A percentile compares a stretch with the other conserved stretches of the same genome.
These are phyloP conservation scores for Bombycilla garrulus DNA, from an alignment of 2,113 vertebrate genomes.

Conservation along the genomic window DNA sequence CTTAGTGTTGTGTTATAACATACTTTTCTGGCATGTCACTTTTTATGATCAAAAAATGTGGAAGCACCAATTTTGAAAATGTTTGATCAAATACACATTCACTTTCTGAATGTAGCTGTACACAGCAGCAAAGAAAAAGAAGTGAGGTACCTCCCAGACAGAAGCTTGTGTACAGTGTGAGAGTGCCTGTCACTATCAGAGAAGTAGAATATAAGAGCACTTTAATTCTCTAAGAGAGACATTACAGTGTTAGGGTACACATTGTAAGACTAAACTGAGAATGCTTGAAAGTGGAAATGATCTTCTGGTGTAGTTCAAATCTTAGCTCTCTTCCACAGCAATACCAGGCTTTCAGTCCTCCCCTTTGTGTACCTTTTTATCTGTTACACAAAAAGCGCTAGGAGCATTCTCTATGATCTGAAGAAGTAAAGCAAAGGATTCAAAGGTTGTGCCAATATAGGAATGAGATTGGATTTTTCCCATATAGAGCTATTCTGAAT, in stretches of 20 bases:
- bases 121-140: conserved; percentile 5
- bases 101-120: neutral
- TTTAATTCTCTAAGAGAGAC: neutral
- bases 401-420: neutral
- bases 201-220: conserved; percentile 1
- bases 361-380: conserved; percentile 1
- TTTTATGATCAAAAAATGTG: neutral
- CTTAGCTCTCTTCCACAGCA: neutral
- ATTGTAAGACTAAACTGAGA: neutral
- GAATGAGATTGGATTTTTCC: conserved; percentile 11
- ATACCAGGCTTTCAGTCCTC: neutral
- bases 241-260: conserved; percentile 8
- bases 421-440: conserved; percentile 6
- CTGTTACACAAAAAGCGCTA: neutral
- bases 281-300: neutral
- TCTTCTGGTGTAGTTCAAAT: conserved; percentile 25
- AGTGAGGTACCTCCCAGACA: neutral
- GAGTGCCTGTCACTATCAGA: conserved; percentile 9
- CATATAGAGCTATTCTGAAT: neutral
- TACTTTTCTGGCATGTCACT: neutral
- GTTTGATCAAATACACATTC: neutral
- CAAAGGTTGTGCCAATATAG: neutral
- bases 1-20: neutral
- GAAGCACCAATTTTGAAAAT: neutral
- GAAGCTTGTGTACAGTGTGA: neutral